Base-by-base conservation (phyloP, 2,797 vertebrate species). In the Uromys caudimaculatus region DNA sequence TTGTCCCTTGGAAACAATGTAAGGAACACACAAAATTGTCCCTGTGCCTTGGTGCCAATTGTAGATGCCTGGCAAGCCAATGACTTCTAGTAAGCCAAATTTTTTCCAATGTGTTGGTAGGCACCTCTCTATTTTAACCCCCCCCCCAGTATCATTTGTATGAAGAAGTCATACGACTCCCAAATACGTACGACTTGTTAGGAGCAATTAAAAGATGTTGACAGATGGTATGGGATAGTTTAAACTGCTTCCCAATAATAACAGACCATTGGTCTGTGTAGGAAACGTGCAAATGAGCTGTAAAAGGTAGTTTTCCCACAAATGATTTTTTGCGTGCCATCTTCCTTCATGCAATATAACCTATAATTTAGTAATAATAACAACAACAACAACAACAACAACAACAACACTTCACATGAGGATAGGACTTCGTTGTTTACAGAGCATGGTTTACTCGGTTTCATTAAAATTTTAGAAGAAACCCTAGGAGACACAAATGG, bases 291-390 rank as follows among this genome's bases (percentile, higher is more conserved):
- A 94, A 88, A 91, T 93, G 93, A 96, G 38, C 86, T 90, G 88
- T 87, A 90, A 95, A 97, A 97, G 88, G 50, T 52, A 90, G 89
- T 58, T 96, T 87, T 84, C 79, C 94, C 96, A 93, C 91, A 97
- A 96, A 92, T 88, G 64, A 91, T 88, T 97, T 52, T 94, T 79
- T 6, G 3, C 79, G 27, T 71, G 77, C 87, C 77, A 38, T 97
- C 76, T 85, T 97, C 91, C n/a, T 95, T 62, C 76, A 67, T 81
- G 89, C 38, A 94, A 88, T 67, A 94, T 84, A 95, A 94, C 79
- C 87, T 93, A 77, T 93, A 95, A 97, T 96, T 93, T 95, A 96
- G 76, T 92, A 97, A 94, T 93, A 97, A 92, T 90, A 96, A 90
- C 76, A 95, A 95, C 85, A 44, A 44, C 6, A 44, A 44, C 6